Base-by-base conservation (phyloP, 2,797 vertebrate genomes). In the Phataginus tricuspis region DNA sequence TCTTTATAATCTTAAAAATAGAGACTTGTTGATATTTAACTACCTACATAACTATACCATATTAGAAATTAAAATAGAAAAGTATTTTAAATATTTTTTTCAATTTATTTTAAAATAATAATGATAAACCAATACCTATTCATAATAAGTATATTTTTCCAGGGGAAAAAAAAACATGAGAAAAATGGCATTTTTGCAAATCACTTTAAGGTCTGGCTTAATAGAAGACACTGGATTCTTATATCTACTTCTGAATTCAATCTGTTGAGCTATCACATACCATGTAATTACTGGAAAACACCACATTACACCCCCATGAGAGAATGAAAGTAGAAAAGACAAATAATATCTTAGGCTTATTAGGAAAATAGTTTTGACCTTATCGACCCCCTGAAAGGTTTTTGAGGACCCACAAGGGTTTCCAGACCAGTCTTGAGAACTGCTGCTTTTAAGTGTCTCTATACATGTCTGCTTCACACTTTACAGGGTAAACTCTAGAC, bases 311-410 rank as follows among this genome's bases (percentile, higher is more conserved):
- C 45, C 27, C 14, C 92, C 45, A 34, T 63, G 57, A 89, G 37
- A 72, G 15, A 95, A 55, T 87, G 10, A 88, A 21, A 66, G 66
- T 96, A 39, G n/a, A 90, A 92, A 93, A 66, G 53, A 34, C 45
- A 92, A 79, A 85, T 74, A 89, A 57, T 8, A 29, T 68, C 55
- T 97, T 90, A 55, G 16, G 72, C n/a, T 88, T 91, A 74, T 49
- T 89, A 69, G 92, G 74, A 94, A 94, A 92, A 88, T 85, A 72
- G 7, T 96, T 85, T 91, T 91, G 83, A 86, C 18, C 9, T 80
- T 90, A 21, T 16, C 74, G 49, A 89, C 39, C 27, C 34, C 25
- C 61, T 92, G 42, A 87, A 95, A 87, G 5, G 3, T 8, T 78
- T 77, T 92, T 29, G 42, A 69, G 45, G 53, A 71, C 27, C 29